Percentiles rank a stretch among this genome's conserved stretches.
Conservation (phyloP, 2,113 vertebrate species). For the Dromaius novaehollandiae region DNA sequence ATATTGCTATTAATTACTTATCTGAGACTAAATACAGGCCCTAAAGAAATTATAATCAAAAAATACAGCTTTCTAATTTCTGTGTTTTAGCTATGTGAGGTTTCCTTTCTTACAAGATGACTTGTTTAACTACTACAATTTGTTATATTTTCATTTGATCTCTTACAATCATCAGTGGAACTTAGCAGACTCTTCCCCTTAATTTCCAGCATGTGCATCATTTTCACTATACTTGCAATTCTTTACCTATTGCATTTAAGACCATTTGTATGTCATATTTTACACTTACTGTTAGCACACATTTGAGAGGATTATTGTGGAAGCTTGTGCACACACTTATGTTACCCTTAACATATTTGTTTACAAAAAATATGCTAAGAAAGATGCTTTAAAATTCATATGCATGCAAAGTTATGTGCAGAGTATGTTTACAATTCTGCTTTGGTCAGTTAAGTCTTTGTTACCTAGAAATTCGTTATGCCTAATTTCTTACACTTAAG, state of each 20-base stretch:
- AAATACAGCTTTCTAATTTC: not conserved
- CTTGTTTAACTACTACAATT: not conserved
- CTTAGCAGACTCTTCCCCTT: slow-evolving; percentile 49
- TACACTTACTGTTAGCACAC: slow-evolving; percentile 14
- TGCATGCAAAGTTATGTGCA: slow-evolving; percentile 63
- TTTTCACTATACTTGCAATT: slow-evolving; percentile 45
- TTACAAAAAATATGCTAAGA: slow-evolving; percentile 65
- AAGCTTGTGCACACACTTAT: slow-evolving; percentile 66
- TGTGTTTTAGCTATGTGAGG: slow-evolving; percentile 26
- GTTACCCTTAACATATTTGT: slow-evolving; percentile 60
- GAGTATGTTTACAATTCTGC: not conserved
- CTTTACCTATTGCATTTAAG: slow-evolving; percentile 58
- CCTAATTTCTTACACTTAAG: not conserved
- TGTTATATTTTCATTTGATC: slow-evolving; percentile 29
- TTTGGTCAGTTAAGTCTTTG: slow-evolving; percentile 47
- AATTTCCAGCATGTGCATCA: slow-evolving; percentile 61
- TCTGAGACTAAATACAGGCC: not conserved
- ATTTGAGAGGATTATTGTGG: slow-evolving; percentile 65
- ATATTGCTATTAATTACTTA: not conserved
- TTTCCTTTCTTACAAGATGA: not conserved
- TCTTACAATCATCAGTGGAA: slow-evolving; percentile 43
- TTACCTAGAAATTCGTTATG: slow-evolving; percentile 40
- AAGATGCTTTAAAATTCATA: slow-evolving; percentile 60
- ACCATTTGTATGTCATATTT: slow-evolving; percentile 63
- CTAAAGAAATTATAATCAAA: not conserved